Base-by-base conservation (phyloP, 1,140 invertebrate genomes). In the Littorina saxatilis region DNA sequence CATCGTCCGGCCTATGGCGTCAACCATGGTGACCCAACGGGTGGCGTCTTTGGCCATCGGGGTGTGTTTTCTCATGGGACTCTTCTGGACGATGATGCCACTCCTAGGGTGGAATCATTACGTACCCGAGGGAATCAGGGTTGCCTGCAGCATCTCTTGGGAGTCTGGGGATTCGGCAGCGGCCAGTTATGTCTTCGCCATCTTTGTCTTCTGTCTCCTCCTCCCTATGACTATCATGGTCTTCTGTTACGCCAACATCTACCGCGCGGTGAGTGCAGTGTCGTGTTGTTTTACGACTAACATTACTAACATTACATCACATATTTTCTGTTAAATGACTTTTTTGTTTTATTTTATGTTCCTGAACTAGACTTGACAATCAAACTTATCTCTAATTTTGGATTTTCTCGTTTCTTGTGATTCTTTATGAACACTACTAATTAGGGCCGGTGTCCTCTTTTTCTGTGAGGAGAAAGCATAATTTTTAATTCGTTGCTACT, bases 31-130 rank as follows among this genome's bases (percentile, higher is more conserved):
- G n/a, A 84, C 83, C 1, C 78, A 81, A 27, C 58, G 77, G 9
- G 40, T 82, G 2, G 70, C 82, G 13, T 72, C 39, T 1, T 15
- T 80, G 7, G 50, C 55, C 23, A 76, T 78, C 20, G 29, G 68
- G 20, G 17, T 43, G 35, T 83, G 84, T 37, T 79, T 66, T 55
- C 20, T 5, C 5, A n/a, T 47, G 4, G 84, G 68, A 0, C 50
- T 85, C 29, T 80, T 82, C 82, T 86, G 82, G 82, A 43, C 84
- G 27, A 15, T 58, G 13, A 52, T 83, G 70, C 85, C 85, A 13
- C 66, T 86, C n/a, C 17, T 85, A 50, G 84, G 85, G 23, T 86
- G 83, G 83, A 82, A 80, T 55, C 52, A 58, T n/a, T 86, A 80
- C 39, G 77, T 55, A 4, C 40, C 66, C 23, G 84, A 83, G 61